Conservation (phyloP, 2,113 vertebrate species). For the Sylvilagus bachmani region DNA sequence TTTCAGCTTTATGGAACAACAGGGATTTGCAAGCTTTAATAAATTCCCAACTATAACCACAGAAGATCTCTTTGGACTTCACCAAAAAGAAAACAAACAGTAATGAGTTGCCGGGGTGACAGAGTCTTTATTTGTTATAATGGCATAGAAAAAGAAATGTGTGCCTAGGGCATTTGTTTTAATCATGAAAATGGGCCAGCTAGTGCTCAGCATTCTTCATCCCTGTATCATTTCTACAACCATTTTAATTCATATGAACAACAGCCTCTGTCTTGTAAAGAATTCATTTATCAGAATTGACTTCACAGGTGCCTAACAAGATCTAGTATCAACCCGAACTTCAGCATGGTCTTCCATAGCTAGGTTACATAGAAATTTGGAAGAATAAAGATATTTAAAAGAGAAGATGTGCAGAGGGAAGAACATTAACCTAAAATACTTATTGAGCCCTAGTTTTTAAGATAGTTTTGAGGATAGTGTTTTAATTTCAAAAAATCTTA, state of each 20-base stretch:
- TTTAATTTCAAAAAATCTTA: background rate
- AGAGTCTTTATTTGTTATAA: slow-evolving; percentile 49
- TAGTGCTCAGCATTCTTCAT: background rate
- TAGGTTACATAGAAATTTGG: background rate
- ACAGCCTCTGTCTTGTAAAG: background rate
- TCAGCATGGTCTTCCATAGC: background rate
- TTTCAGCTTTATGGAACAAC: slow-evolving; percentile 64
- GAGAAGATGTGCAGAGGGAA: background rate
- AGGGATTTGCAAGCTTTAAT: slow-evolving; percentile 60
- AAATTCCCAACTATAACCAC: slow-evolving; percentile 51
- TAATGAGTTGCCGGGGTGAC: slow-evolving; percentile 1
- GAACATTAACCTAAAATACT: background rate
- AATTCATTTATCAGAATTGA: slow-evolving; percentile 11
- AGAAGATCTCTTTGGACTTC: slow-evolving; percentile 43
- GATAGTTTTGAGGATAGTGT: background rate
- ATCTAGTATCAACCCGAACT: background rate
- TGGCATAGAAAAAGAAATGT: background rate
- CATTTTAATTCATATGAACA: background rate
- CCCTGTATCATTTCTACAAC: background rate
- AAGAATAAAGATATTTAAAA: background rate
- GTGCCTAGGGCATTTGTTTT: background rate
- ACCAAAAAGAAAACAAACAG: slow-evolving; percentile 59
- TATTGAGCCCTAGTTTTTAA: background rate
- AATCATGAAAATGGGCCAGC: slow-evolving; percentile 42
- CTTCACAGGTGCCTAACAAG: background rate